Evolutionary conservation across 2,797 vertebrate species (phyloP), one percentile per base, ranked within the genome.

Genomic region (Cetoscarus ocellatus): DNA sequence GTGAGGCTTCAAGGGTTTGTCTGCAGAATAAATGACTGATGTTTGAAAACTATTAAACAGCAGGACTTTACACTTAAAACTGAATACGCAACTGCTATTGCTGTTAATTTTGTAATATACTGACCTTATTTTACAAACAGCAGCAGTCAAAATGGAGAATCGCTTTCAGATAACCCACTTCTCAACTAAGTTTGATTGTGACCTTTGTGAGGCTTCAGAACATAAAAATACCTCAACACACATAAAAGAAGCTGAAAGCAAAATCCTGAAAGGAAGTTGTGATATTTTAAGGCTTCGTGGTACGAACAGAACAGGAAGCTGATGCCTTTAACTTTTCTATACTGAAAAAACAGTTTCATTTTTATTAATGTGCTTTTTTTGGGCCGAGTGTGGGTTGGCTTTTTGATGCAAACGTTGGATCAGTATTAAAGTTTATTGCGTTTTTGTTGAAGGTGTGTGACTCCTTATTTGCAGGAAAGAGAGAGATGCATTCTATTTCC

Each of bases 401-500:
- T 79, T 78, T 61, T 75, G 4, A 58, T 54, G n/a, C 62, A 51
- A 71, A 65, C 45, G 40, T 38, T 61, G 3, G 18, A 68, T 82
- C 55, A 76, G 67, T 84, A 43, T 87, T 84, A 64, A 34, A 61
- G 64, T 70, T 77, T 43, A 60, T 40, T 18, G 12, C 40, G 64
- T 47, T 71, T 54, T 80, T 38, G n/a, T 42, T 60, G 3, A 5
- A 55, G 51, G 2, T 42, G 19, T 59, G 34, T 70, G 36, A 38
- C 52, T 69, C 49, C 61, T 72, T 58, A 75, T 62, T 39, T 76
- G 86, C 82, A 87, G 88, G 77, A 91, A 86, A 85, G 50, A 48
- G 49, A 68, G 34, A 67, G 39, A 58, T n/a, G 87, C 61, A 65
- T 62, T 39, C 7, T 55, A 84, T 84, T 91, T 92, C 89, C 92